phyloP scores from a whole-genome alignment of 2,888 invertebrate species.

The Lochmaea crataegi region DNA sequence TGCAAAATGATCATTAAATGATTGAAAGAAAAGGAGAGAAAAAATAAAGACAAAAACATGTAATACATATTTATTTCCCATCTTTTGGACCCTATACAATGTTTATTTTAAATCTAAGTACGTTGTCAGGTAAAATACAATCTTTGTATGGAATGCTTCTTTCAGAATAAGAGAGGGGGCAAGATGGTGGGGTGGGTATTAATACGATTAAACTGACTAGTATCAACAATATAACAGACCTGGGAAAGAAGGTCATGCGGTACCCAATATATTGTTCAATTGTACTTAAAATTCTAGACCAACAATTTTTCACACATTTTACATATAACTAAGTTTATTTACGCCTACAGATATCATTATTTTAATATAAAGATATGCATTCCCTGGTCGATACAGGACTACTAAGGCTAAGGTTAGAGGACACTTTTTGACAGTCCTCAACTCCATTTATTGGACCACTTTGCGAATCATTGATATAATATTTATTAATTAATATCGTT shows the following conservation, averaged over 20 bases:
- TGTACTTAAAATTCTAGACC: slow-evolving; percentile 63
- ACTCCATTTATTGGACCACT: slow-evolving; percentile 50
- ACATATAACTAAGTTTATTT: slow-evolving; percentile 63
- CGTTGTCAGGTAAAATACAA: slow-evolving; percentile 69
- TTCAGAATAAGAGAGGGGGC: slow-evolving; percentile 63
- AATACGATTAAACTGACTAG: slow-evolving; percentile 65
- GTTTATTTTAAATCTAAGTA: slow-evolving; percentile 71
- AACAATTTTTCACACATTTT: slow-evolving; percentile 64
- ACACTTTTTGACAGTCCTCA: slow-evolving; percentile 45
- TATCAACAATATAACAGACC: slow-evolving; percentile 62
- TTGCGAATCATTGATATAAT: neutral
- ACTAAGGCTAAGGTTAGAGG: slow-evolving; percentile 63
- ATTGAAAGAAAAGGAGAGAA: slow-evolving; percentile 6
- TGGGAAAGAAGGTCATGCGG: slow-evolving; percentile 33
- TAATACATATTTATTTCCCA: slow-evolving; percentile 77
- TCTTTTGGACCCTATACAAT: slow-evolving; percentile 79
- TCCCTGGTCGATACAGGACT: slow-evolving; percentile 63
- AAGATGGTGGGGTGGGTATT: slow-evolving; percentile 65
- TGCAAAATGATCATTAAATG: neutral
- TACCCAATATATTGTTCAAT: slow-evolving; percentile 52
- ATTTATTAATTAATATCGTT: neutral
- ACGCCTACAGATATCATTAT: slow-evolving; percentile 61
- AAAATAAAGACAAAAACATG: slow-evolving; percentile 36
- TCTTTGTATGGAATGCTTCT: slow-evolving; percentile 67
- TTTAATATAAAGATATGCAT: slow-evolving; percentile 65